These are phyloP conservation scores for Phrixothrix hirtus DNA, from an alignment of 2,888 invertebrate species.

Conservation along the genomic window DNA sequence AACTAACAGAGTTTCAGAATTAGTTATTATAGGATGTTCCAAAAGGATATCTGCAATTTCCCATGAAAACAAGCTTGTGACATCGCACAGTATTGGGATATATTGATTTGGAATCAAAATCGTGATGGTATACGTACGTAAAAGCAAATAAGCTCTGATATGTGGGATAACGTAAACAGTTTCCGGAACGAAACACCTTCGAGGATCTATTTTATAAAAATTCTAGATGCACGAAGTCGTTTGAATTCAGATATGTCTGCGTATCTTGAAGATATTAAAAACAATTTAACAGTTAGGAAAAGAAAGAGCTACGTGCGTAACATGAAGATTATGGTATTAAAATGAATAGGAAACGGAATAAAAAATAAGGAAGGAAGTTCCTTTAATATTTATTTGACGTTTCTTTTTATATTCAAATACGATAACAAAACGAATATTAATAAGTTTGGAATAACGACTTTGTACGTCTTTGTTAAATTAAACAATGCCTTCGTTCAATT, in stretches of 20 bases:
- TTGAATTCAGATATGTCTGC: neutral
- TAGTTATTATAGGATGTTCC: conserved; percentile 20
- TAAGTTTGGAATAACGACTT: neutral
- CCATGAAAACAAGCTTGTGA: conserved; percentile 11
- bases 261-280: neutral
- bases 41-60: conserved; percentile 19
- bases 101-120: conserved; percentile 22
- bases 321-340: neutral
- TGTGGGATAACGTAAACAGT: neutral
- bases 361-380: neutral
- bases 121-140: conserved; percentile 8
- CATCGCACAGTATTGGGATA: conserved; percentile 7
- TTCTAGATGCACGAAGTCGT: neutral
- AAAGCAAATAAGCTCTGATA: no score
- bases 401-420: neutral
- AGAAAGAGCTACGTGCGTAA: neutral
- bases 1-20: conserved; percentile 6
- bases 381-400: neutral
- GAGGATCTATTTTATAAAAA: neutral
- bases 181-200: neutral
- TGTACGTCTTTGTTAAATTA: no score
- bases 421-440: neutral
- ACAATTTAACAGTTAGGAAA: neutral
- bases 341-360: neutral
- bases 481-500: no score